Evolutionary conservation across 2,797 vertebrate genomes (phyloP).

Genomic region (Gambusia yucatana): DNA sequence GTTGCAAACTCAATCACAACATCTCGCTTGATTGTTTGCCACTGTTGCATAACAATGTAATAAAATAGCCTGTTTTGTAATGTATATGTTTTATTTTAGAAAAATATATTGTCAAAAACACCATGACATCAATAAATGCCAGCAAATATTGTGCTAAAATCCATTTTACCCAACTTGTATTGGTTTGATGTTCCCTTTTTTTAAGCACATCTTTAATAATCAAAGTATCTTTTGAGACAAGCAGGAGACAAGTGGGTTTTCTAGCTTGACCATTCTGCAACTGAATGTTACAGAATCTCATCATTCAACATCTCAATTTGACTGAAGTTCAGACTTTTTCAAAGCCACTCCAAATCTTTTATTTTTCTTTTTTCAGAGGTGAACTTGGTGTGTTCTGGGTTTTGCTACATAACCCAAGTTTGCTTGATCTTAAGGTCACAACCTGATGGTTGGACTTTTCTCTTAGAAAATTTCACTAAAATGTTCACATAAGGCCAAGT

Average conservation of each 20-base stretch:
- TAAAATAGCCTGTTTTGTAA: neutral
- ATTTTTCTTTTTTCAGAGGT: neutral
- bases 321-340: neutral
- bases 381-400: neutral
- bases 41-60: neutral
- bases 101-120: neutral
- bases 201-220: neutral
- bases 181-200: neutral
- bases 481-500: neutral
- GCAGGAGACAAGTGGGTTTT: neutral
- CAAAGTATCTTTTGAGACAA: neutral
- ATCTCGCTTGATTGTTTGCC: no score
- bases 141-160: neutral
- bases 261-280: neutral
- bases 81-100: neutral
- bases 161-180: neutral
- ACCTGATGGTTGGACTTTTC: neutral
- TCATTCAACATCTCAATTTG: neutral
- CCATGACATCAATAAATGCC: neutral
- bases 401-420: neutral
- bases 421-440: slow-evolving; percentile 3
- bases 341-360: neutral
- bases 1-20: no score
- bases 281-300: no score
- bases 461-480: neutral